A percentile compares a stretch with the other conserved stretches of the same genome.
phyloP scores from a whole-genome alignment of 1,140 invertebrate species.

The Yoshiicerus persimilis region DNA sequence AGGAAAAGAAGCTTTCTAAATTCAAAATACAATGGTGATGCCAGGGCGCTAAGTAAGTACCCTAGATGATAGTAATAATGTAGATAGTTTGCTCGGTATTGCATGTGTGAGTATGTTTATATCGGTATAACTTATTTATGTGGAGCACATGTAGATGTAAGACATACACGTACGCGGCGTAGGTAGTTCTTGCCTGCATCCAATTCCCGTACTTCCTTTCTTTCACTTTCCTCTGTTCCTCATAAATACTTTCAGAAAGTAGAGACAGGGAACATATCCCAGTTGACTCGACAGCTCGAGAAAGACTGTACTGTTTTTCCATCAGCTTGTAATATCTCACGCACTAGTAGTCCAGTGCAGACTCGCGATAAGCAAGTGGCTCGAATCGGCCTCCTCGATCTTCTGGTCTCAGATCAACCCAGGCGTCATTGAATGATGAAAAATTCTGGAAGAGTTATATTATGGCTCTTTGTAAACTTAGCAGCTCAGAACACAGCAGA shows the following conservation, averaged over 20 bases:
- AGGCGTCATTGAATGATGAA: conserved; percentile 6
- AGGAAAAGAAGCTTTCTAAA: no score
- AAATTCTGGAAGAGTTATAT: background rate
- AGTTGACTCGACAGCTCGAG: background rate
- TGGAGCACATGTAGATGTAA: background rate
- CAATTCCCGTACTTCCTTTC: background rate
- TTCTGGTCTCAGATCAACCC: background rate
- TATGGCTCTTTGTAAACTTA: background rate
- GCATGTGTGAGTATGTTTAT: background rate
- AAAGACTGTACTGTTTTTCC: background rate
- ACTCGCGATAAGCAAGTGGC: background rate
- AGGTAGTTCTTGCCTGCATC: background rate
- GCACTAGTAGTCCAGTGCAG: background rate
- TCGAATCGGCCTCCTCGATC: background rate
- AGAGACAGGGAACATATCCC: background rate
- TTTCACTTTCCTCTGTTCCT: background rate
- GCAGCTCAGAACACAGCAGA: background rate
- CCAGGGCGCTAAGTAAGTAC: no score
- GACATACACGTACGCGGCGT: background rate
- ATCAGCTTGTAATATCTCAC: background rate
- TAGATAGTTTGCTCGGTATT: no score
- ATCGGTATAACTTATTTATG: background rate
- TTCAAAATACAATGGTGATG: no score
- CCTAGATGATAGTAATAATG: no score
- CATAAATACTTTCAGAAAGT: background rate